phyloP scores from a whole-genome alignment of 2,113 vertebrate species.

The Talpa occidentalis region DNA sequence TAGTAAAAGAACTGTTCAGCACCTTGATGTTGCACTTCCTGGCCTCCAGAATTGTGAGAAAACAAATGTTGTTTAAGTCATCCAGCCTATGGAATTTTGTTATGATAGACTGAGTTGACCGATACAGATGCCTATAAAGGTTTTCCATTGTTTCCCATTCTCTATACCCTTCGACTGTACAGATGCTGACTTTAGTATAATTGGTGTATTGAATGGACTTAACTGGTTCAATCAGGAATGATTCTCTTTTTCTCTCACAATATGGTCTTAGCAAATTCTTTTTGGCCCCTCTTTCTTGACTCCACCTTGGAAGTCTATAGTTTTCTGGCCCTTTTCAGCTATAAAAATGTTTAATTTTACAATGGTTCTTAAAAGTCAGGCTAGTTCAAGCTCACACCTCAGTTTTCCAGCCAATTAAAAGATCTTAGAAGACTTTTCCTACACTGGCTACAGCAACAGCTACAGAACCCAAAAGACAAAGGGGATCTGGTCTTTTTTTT shows the following conservation, averaged over 20 bases:
- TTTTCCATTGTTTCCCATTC: not conserved
- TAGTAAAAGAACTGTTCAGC: not conserved
- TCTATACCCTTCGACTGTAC: not conserved
- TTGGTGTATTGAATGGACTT: not conserved
- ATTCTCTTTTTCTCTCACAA: not conserved
- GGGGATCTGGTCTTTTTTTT: not conserved
- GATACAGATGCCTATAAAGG: not conserved
- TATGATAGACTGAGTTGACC: not conserved
- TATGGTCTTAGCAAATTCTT: not conserved
- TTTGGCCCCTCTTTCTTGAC: not conserved
- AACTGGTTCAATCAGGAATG: not conserved
- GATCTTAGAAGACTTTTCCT: not conserved
- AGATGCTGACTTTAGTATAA: not conserved
- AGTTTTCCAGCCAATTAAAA: not conserved
- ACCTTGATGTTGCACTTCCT: not conserved
- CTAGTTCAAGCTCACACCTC: not conserved
- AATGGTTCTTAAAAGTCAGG: not conserved
- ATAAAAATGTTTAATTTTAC: slow-evolving; percentile 8
- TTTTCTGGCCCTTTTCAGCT: not conserved
- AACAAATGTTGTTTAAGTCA: not conserved
- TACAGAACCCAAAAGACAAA: not conserved
- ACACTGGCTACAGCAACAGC: not conserved
- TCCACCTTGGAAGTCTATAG: not conserved
- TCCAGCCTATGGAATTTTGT: not conserved
- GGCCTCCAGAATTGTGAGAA: not conserved